These are phyloP conservation scores for Hassar affinis DNA, from an alignment of 2,113 vertebrate genomes.

Conservation along the genomic window DNA sequence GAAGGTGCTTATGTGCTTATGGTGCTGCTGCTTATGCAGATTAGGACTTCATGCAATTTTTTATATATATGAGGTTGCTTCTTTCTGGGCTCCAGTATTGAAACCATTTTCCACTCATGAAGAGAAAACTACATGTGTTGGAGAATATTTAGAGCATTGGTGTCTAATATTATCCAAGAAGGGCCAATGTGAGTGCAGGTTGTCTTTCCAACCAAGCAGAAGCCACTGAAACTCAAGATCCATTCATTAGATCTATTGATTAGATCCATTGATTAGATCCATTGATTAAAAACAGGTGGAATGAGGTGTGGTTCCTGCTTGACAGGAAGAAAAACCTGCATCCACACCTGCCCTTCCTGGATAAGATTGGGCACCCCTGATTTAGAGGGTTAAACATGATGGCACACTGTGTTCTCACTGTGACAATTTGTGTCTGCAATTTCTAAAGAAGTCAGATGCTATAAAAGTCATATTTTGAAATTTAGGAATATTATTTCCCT, in stretches of 20 bases:
- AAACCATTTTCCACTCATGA: neutral
- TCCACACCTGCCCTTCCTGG: no score
- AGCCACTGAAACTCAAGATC: no score
- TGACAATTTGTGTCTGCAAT: neutral
- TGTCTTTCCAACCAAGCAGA: no score
- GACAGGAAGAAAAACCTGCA: no score
- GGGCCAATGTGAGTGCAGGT: no score
- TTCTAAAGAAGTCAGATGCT: neutral
- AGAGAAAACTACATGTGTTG: neutral
- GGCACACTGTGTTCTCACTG: neutral
- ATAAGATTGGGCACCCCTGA: no score
- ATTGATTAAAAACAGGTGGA: no score
- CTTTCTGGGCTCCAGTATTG: neutral
- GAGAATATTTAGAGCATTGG: neutral
- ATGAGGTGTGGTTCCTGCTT: no score
- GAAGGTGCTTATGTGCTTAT: neutral
- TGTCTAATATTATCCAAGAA: no score
- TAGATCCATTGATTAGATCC: no score
- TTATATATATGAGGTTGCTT: neutral
- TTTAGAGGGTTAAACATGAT: neutral
- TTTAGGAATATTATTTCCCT: neutral
- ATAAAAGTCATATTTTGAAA: neutral
- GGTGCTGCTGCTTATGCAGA: neutral
- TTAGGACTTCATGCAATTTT: neutral
- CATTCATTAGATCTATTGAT: no score